These are phyloP conservation scores for Etheostoma nigrum DNA, from an alignment of 2,797 vertebrate species.

Conservation along the genomic window DNA sequence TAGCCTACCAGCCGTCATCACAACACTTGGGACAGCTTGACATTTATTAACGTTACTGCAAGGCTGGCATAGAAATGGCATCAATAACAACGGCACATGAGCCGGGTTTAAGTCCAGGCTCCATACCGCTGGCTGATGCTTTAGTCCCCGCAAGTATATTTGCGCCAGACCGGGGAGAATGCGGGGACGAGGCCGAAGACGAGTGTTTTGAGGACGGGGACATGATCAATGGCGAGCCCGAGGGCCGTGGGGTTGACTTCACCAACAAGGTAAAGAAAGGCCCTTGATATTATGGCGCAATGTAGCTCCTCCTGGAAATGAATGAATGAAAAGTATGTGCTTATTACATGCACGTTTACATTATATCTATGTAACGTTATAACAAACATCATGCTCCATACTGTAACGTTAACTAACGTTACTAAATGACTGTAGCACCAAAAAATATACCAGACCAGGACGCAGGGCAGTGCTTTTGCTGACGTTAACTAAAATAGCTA, in stretches of 20 bases:
- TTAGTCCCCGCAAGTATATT: conserved; percentile 94
- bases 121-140: conserved; percentile 77
- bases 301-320: conserved; percentile 39
- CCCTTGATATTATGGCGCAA: conserved; percentile 13
- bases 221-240: conserved; percentile 87
- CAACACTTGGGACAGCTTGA: conserved; percentile 39
- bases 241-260: conserved; percentile 88
- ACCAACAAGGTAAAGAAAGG: conserved; percentile 91
- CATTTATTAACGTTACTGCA: conserved; percentile 10
- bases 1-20: conserved; percentile 36
- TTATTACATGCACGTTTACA: too few species aligned
- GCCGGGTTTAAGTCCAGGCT: conserved; percentile 80
- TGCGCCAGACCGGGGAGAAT: conserved; percentile 90
- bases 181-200: conserved; percentile 76
- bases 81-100: conserved; percentile 84
- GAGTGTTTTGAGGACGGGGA: conserved; percentile 83
- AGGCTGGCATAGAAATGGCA: conserved; percentile 82
- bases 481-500: conserved; percentile 23
- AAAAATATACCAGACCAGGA: too few species aligned
- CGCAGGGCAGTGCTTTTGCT: background rate
- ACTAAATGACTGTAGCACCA: background rate
- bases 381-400: fast-evolving
- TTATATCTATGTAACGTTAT: background rate
- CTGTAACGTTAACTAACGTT: background rate
- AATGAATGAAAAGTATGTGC: conserved; percentile 59